Conservation (phyloP, 2,888 invertebrate species). For the Drosophila tanythrix region DNA sequence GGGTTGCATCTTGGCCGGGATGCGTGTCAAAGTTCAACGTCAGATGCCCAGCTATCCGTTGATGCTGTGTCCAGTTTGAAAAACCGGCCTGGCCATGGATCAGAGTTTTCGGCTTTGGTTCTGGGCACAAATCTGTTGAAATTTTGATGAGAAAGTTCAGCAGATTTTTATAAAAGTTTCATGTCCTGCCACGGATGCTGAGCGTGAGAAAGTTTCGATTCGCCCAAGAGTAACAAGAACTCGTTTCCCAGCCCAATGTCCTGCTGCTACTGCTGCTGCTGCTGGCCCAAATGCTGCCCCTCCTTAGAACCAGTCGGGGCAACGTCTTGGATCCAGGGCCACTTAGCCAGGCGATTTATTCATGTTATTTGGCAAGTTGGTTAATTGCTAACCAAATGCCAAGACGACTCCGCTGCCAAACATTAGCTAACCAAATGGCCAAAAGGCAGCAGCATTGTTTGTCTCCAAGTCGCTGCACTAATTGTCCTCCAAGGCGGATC, state of each 20-base stretch:
- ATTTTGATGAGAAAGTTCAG: constrained; percentile 80
- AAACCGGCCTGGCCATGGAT: constrained; percentile 66
- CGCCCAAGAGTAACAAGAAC: constrained; percentile 43
- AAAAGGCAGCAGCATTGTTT: constrained; percentile 62
- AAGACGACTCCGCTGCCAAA: constrained; percentile 55
- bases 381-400: constrained; percentile 72
- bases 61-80: constrained; percentile 76
- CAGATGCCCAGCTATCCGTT: constrained; percentile 40
- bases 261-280: constrained; percentile 49
- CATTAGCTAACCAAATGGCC: constrained; percentile 73
- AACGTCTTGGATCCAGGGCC: constrained; percentile 34
- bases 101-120: constrained; percentile 22
- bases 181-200: constrained; percentile 71
- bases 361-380: constrained; percentile 70
- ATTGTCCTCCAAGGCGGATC: constrained; percentile 56
- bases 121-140: constrained; percentile 74
- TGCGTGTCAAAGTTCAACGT: constrained; percentile 75
- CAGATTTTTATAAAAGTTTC: constrained; percentile 72
- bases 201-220: constrained; percentile 72
- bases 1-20: constrained; percentile 72
- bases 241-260: constrained; percentile 65
- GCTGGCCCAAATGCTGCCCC: constrained; percentile 46
- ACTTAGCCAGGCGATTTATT: constrained; percentile 71
- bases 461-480: constrained; percentile 58
- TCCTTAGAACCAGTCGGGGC: constrained; percentile 39